phyloP scores from a whole-genome alignment of 1,140 invertebrate genomes.

The Drosophila sucinea region DNA sequence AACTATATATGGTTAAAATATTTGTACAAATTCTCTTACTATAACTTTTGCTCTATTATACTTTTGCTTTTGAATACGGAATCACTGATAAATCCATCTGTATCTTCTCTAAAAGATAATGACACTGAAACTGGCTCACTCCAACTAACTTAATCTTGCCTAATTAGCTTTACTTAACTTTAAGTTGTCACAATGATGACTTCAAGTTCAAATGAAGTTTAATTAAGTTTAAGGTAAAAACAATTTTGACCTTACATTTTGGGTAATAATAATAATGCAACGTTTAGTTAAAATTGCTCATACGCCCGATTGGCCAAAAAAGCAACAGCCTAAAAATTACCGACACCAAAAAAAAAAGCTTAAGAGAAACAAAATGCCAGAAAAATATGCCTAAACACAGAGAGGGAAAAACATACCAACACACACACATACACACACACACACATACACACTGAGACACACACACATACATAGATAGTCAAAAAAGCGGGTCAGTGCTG shows the following conservation, averaged over 20 bases:
- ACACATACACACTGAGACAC: not conserved
- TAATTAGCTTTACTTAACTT: too few relatives aligned
- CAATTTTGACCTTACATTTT: not conserved
- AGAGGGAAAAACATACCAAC: conserved; percentile 13
- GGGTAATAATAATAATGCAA: not conserved
- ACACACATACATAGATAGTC: conserved; percentile 26
- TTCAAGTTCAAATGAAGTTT: not conserved
- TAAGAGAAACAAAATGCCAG: conserved; percentile 8
- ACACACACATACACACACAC: conserved; percentile 20
- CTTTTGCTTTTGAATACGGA: too few relatives aligned
- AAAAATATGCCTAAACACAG: conserved; percentile 8
- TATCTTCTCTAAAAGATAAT: too few relatives aligned
- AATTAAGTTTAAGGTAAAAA: not conserved
- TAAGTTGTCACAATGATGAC: not conserved
- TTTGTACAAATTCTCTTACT: too few relatives aligned
- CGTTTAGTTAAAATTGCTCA: conserved; percentile 1
- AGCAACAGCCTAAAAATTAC: conserved; percentile 9
- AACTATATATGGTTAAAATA: too few relatives aligned
- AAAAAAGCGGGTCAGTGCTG: conserved; percentile 77
- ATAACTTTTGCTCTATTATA: too few relatives aligned
- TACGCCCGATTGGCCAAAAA: conserved; percentile 9
- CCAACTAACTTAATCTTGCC: too few relatives aligned
- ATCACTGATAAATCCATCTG: too few relatives aligned
- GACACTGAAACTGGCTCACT: too few relatives aligned
- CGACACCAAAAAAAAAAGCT: conserved; percentile 5